Percentiles rank a stretch among this genome's conserved stretches.
Conservation (phyloP, 1,140 invertebrate genomes). For the Luehdorfia chinensis region DNA sequence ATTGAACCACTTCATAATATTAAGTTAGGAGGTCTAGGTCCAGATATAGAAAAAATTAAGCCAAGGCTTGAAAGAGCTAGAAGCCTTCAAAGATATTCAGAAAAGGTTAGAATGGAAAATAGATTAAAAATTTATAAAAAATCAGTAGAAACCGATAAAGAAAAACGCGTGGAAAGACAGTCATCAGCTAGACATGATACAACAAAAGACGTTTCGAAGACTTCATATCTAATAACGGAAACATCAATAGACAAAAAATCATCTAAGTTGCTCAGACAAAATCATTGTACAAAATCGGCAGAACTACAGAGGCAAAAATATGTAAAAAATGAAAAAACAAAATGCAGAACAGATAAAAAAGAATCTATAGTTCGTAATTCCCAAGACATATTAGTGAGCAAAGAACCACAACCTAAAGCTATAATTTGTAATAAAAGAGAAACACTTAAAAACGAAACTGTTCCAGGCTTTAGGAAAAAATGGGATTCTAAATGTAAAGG, state of each 20-base stretch:
- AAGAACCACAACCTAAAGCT: conserved; percentile 5
- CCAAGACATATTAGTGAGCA: neutral
- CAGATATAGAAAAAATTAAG: conserved; percentile 62
- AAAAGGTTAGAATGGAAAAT: conserved; percentile 68
- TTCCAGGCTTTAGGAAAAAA: neutral
- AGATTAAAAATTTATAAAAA: conserved; percentile 63
- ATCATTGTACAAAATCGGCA: conserved; percentile 33
- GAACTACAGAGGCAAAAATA: conserved; percentile 30
- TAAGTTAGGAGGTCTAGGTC: conserved; percentile 61
- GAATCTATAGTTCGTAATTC: neutral
- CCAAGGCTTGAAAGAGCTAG: conserved; percentile 64
- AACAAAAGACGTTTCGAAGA: conserved; percentile 18
- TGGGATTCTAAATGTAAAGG: conserved; percentile 22
- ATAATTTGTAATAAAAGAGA: conserved; percentile 3
- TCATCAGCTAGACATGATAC: conserved; percentile 21
- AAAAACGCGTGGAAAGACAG: conserved; percentile 39
- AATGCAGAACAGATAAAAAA: conserved; percentile 19
- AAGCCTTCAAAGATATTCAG: conserved; percentile 68
- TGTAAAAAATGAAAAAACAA: conserved; percentile 22
- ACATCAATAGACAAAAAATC: conserved; percentile 29
- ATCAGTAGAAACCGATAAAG: conserved; percentile 37
- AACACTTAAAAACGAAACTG: conserved; percentile 8
- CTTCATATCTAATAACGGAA: conserved; percentile 57
- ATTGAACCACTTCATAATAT: conserved; percentile 43
- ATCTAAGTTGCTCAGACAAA: conserved; percentile 25